Evolutionary conservation across 2,888 invertebrate genomes (phyloP).

Genomic region (Epinotia ramella): DNA sequence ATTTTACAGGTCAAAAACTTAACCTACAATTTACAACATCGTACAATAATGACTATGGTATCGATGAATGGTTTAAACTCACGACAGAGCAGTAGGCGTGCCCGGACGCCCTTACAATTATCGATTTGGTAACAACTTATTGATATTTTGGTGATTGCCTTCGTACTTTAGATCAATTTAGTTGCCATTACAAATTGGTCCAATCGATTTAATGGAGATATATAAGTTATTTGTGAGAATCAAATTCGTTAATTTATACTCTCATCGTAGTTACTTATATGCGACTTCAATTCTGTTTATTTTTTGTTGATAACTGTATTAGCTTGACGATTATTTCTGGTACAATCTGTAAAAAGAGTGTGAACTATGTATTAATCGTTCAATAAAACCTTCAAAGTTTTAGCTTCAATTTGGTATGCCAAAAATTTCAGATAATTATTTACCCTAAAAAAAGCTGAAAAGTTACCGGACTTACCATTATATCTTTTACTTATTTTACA

Average conservation of each 20-base stretch:
- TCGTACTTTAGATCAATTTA: conserved; percentile 7
- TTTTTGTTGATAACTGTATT: too few relatives aligned
- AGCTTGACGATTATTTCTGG: too few relatives aligned
- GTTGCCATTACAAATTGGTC: conserved; percentile 11
- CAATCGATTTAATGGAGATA: neutral
- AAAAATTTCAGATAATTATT: neutral
- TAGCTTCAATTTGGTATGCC: neutral
- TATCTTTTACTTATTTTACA: too few relatives aligned
- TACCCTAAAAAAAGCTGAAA: neutral
- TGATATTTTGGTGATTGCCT: conserved; percentile 30
- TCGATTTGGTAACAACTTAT: conserved; percentile 35
- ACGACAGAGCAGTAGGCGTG: conserved; percentile 51
- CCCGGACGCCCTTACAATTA: conserved; percentile 59
- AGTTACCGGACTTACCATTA: too few relatives aligned
- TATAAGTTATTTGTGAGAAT: neutral
- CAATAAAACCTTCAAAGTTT: neutral
- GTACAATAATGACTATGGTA: conserved; percentile 13
- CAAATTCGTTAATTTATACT: neutral
- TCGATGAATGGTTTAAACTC: conserved; percentile 31
- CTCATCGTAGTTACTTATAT: too few relatives aligned
- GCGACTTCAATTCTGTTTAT: too few relatives aligned
- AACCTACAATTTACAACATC: too few relatives aligned
- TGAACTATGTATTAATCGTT: neutral
- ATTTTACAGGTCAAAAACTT: too few relatives aligned
- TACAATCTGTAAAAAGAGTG: neutral